Evolutionary conservation across 2,888 invertebrate species (phyloP).

Genomic region (Apomyelois bistriatella): DNA sequence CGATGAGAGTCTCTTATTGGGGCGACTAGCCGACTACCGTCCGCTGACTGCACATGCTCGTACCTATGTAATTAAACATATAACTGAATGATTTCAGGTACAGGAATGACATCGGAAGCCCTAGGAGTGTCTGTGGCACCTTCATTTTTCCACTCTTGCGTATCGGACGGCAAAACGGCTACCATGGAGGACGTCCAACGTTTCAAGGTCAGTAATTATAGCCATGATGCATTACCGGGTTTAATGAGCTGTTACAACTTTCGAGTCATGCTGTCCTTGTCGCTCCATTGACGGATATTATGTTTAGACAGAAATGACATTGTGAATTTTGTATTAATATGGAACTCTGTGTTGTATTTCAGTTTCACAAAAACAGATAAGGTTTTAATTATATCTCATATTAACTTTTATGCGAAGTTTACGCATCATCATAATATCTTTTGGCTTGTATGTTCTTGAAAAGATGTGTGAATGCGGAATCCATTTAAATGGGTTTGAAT

Average conservation of each 20-base stretch:
- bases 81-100: conserved; percentile 66
- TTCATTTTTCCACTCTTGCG: conserved; percentile 97
- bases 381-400: not conserved
- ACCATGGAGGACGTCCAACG: conserved; percentile 97
- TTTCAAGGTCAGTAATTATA: conserved; percentile 86
- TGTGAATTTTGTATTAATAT: not conserved
- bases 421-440: too few relatives aligned
- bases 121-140: conserved; percentile 97
- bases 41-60: too few relatives aligned
- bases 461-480: too few relatives aligned
- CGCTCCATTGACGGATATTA: not conserved
- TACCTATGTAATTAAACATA: too few relatives aligned
- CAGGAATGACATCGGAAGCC: conserved; percentile 97
- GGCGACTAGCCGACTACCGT: too few relatives aligned
- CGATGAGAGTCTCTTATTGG: too few relatives aligned
- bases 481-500: too few relatives aligned
- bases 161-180: conserved; percentile 95
- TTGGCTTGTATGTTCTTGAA: too few relatives aligned
- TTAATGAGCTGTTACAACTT: conserved; percentile 12
- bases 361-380: not conserved
- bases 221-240: not conserved
- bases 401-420: not conserved
- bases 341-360: not conserved
- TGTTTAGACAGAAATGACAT: not conserved
- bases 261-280: not conserved